Evolutionary conservation across 2,797 vertebrate genomes (phyloP), one percentile per base, ranked within the genome.

Genomic region (Poecilia picta): DNA sequence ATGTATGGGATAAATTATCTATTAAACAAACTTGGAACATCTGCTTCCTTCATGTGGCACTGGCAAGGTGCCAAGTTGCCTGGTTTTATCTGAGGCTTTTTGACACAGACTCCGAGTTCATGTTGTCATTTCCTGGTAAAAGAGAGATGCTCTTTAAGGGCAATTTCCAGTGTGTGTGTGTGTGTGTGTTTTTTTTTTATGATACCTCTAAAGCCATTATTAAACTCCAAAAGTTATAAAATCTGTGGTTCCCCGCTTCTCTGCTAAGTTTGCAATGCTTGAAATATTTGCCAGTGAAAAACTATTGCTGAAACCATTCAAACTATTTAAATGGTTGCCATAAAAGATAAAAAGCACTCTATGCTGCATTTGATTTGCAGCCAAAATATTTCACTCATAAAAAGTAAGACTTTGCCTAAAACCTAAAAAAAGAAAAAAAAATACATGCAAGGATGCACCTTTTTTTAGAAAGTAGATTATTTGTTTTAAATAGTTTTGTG

Each of bases 21-120:
- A 92, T 93, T 90, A 81, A 77, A 79, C 68, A 78, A 70, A 81
- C 74, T 83, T 31, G 10, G 47, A 94, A 94, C 94, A 95, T 94
- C 95, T 94, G 93, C 91, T 83, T 90, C 90, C 88, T 94, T 94
- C 89, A 92, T 94, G 94, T 92, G 83, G 79, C 4, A 23, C 88
- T 94, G 95, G 94, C 88, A 2, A 79, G 76, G 78, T 76, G 92
- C 95, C 95, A 94, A 81, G 72, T 81, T 85, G 87, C 87, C 81
- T 79, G 85, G 80, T 83, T 87, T 85, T 84, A 83, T 92, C 77
- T 80, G 87, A 91, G 89, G 83, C 91, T 72, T 75, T 75, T 18
- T 72, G 84, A 88, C 85, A 59, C 76, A 70, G 74, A 89, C 85
- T 82, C 79, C 87, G 86, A 87, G 76, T 88, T 83, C 71, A 86